Conservation (phyloP, 2,113 vertebrate genomes). For the Octodon degus region DNA sequence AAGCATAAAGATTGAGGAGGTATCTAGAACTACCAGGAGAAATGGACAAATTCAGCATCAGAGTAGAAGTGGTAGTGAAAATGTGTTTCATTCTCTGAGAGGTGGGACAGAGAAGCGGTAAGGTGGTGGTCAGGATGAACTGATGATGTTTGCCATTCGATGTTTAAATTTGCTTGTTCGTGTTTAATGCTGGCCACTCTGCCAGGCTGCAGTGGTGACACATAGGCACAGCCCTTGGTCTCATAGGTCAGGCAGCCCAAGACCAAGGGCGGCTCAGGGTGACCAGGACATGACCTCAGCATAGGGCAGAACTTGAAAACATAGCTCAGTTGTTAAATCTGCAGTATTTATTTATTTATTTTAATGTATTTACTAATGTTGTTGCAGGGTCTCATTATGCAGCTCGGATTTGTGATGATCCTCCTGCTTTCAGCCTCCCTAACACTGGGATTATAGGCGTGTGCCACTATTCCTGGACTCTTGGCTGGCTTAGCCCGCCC, state of each 20-base stretch:
- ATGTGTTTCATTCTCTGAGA: background rate
- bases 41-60: background rate
- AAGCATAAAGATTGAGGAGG: background rate
- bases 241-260: background rate
- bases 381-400: no score
- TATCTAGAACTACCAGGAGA: background rate
- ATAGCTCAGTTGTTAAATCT: background rate
- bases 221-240: background rate
- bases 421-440: no score
- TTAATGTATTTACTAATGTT: no score
- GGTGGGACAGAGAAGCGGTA: background rate
- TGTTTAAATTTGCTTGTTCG: background rate
- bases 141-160: background rate
- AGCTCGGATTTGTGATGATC: no score
- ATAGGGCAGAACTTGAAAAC: background rate
- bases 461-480: no score
- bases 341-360: no score
- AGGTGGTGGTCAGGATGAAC: background rate
- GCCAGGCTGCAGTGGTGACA: background rate
- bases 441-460: no score
- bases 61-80: background rate
- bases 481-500: no score
- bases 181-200: background rate
- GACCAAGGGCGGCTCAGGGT: background rate
- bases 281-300: rapidly evolving